Conservation (phyloP, 2,113 vertebrate species). For the Onychorhynchus coronatus region DNA sequence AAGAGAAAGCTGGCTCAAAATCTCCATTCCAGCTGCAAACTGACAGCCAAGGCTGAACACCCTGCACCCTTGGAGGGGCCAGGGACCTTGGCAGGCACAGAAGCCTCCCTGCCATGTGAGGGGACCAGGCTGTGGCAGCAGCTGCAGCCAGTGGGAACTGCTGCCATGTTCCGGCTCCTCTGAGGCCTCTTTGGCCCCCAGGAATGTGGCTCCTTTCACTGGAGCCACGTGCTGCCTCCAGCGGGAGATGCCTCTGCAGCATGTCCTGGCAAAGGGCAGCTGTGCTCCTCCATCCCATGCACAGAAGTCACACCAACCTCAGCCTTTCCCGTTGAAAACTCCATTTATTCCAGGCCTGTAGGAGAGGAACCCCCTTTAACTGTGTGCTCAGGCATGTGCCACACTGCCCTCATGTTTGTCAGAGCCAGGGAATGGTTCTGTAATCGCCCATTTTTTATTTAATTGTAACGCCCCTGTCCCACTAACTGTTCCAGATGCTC, state of each 20-base stretch:
- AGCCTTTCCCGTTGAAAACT: neutral
- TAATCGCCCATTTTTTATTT: constrained; percentile 37
- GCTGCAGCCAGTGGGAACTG: neutral
- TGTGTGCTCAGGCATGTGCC: neutral
- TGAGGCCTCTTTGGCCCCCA: accelerated
- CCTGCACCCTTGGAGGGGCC: accelerated
- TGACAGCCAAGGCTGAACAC: neutral
- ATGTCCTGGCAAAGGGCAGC: neutral
- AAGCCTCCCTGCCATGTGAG: accelerated
- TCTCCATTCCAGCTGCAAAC: neutral
- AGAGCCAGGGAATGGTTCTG: neutral
- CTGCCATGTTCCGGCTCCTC: accelerated
- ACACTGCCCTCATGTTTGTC: neutral
- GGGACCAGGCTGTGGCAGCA: neutral
- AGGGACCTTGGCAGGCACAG: neutral
- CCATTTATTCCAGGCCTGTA: neutral
- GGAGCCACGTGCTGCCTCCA: accelerated
- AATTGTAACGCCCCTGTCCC: constrained; percentile 32
- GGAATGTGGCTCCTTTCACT: neutral
- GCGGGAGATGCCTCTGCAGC: neutral
- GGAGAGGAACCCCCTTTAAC: constrained; percentile 39
- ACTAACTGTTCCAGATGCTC: constrained; percentile 56
- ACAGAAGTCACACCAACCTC: accelerated
- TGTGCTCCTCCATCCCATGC: accelerated
- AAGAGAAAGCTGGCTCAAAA: neutral